Conservation (phyloP, 2,113 vertebrate genomes). For the Prinia subflava region DNA sequence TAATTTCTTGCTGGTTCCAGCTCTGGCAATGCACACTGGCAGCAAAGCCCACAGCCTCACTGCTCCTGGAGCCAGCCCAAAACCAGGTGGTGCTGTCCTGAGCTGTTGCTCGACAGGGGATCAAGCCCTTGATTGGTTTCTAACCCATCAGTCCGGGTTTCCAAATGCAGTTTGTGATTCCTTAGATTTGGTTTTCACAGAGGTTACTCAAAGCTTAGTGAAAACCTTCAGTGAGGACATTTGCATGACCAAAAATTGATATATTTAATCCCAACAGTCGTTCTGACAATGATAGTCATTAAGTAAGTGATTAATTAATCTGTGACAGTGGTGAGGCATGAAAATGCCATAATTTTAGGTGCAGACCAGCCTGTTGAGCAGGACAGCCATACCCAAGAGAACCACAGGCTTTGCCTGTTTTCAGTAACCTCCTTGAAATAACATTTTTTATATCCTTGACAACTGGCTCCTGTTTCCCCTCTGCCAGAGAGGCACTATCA, state of each 20-base stretch:
- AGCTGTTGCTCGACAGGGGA: not conserved
- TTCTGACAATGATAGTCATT: not conserved
- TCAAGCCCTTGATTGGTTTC: not conserved
- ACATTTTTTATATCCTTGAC: not conserved
- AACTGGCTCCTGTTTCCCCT: not conserved
- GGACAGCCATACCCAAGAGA: not conserved
- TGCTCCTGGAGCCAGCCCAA: not conserved
- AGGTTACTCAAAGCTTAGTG: not conserved
- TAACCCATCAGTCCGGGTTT: not conserved
- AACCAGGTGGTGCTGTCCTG: fast-evolving
- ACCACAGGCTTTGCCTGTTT: not conserved
- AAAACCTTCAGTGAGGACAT: not conserved
- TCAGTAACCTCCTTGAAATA: not conserved
- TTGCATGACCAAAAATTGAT: not conserved
- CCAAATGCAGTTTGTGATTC: not conserved
- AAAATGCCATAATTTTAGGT: not conserved
- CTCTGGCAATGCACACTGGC: not conserved
- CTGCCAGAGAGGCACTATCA: not conserved
- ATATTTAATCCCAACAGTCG: fast-evolving
- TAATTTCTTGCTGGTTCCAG: not conserved
- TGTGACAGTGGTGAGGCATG: not conserved
- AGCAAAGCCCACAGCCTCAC: not conserved
- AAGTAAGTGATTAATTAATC: not conserved
- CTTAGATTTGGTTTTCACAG: not conserved
- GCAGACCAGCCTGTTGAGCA: fast-evolving